These are phyloP conservation scores for Rhyzopertha dominica DNA, from an alignment of 1,140 invertebrate genomes.

Conservation along the genomic window DNA sequence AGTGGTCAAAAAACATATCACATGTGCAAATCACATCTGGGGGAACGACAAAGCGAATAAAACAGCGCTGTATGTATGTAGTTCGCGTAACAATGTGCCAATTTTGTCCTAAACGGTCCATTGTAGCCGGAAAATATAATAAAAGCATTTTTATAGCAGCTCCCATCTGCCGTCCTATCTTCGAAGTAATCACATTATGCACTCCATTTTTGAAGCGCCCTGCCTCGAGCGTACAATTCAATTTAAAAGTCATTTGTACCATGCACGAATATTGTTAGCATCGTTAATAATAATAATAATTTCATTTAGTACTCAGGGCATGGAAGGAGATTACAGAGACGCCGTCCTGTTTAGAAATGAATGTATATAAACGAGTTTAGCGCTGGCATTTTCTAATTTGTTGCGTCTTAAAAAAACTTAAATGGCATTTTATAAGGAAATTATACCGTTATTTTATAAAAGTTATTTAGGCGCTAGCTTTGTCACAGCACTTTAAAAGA, in stretches of 20 bases:
- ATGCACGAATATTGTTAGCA: conserved; percentile 42
- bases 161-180: conserved; percentile 41
- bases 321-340: conserved; percentile 30
- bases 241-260: conserved; percentile 46
- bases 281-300: conserved; percentile 45
- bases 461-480: no score
- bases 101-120: conserved; percentile 40
- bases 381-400: conserved; percentile 31
- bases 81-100: conserved; percentile 39
- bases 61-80: conserved; percentile 24
- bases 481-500: no score
- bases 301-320: conserved; percentile 36
- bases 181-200: conserved; percentile 43
- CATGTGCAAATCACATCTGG: conserved; percentile 31
- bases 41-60: conserved; percentile 31
- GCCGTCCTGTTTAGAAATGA: conserved; percentile 34
- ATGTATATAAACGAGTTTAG: conserved; percentile 27
- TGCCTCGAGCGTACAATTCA: conserved; percentile 36
- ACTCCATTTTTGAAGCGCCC: conserved; percentile 44
- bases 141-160: conserved; percentile 39
- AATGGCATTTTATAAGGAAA: no score
- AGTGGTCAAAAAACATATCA: conserved; percentile 32
- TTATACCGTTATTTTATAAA: no score
- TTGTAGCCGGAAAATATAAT: conserved; percentile 40
- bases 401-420: conserved; percentile 21